These are phyloP conservation scores for Clanis bilineata DNA, from an alignment of 2,888 invertebrate genomes.

Conservation along the genomic window DNA sequence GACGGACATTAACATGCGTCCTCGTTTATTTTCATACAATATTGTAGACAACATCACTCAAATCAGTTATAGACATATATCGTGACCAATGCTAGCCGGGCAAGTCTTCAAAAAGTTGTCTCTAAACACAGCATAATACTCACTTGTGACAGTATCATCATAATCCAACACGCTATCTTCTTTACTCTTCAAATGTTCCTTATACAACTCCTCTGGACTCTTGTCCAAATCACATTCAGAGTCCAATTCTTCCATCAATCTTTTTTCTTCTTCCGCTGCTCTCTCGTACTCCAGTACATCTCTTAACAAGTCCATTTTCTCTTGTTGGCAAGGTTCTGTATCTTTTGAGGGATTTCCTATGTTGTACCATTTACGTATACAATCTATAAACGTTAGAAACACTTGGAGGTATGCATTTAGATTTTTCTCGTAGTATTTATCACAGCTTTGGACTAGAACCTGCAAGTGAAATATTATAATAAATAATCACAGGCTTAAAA, in stretches of 20 bases:
- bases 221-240: slow-evolving; percentile 52
- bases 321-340: not conserved
- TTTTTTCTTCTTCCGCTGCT: slow-evolving; percentile 56
- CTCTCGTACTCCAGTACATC: slow-evolving; percentile 63
- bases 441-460: slow-evolving; percentile 84
- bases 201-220: slow-evolving; percentile 78
- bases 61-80: too few relatives aligned
- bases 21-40: too few relatives aligned
- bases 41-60: too few relatives aligned
- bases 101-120: too few relatives aligned
- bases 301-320: slow-evolving; percentile 49
- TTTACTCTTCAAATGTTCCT: slow-evolving; percentile 67
- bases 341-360: slow-evolving; percentile 20
- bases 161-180: slow-evolving; percentile 59
- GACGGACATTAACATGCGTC: too few relatives aligned
- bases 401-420: slow-evolving; percentile 85
- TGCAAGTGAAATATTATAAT: slow-evolving; percentile 33
- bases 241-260: slow-evolving; percentile 54
- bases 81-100: too few relatives aligned
- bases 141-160: slow-evolving; percentile 59
- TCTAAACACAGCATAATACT: too few relatives aligned
- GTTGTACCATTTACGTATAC: slow-evolving; percentile 82
- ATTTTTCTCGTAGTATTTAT: slow-evolving; percentile 81
- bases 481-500: too few relatives aligned
- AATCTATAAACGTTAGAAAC: slow-evolving; percentile 85